Conservation (phyloP, 2,888 invertebrate species). For the Tyria jacobaeae region DNA sequence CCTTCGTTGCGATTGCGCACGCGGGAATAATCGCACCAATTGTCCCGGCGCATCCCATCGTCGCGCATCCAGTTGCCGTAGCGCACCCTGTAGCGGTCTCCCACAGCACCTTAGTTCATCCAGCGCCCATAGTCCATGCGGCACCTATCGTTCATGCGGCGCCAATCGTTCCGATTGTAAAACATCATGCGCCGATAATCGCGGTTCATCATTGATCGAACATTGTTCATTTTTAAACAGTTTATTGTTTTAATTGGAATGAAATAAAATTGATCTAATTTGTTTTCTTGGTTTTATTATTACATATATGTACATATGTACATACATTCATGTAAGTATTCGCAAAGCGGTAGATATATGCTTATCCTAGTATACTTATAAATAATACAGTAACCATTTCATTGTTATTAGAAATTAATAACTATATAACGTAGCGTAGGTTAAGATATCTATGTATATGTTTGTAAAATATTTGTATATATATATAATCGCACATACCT, state of each 20-base stretch:
- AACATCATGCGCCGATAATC: constrained; percentile 65
- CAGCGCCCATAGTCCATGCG: constrained; percentile 57
- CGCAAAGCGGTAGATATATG: too few species aligned
- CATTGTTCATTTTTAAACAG: constrained; percentile 2
- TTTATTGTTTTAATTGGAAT: constrained; percentile 17
- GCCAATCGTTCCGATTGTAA: constrained; percentile 64
- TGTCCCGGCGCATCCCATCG: constrained; percentile 58
- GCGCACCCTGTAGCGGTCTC: constrained; percentile 59
- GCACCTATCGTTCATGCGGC: constrained; percentile 66
- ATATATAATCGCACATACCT: too few species aligned
- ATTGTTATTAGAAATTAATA: too few species aligned
- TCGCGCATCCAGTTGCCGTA: constrained; percentile 55
- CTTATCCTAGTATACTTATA: too few species aligned
- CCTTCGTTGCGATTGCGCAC: constrained; percentile 73
- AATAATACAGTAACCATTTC: too few species aligned
- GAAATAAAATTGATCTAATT: constrained; percentile 24
- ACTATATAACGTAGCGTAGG: too few species aligned
- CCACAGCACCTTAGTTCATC: constrained; percentile 53
- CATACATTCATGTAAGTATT: too few species aligned
- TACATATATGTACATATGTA: too few species aligned
- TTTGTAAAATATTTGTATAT: too few species aligned
- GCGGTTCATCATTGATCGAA: constrained; percentile 69
- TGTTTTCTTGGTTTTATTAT: not conserved
- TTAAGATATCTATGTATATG: too few species aligned
- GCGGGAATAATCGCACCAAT: constrained; percentile 75